Conservation (phyloP, 2,888 invertebrate species). For the Ptychoptera contaminata region DNA sequence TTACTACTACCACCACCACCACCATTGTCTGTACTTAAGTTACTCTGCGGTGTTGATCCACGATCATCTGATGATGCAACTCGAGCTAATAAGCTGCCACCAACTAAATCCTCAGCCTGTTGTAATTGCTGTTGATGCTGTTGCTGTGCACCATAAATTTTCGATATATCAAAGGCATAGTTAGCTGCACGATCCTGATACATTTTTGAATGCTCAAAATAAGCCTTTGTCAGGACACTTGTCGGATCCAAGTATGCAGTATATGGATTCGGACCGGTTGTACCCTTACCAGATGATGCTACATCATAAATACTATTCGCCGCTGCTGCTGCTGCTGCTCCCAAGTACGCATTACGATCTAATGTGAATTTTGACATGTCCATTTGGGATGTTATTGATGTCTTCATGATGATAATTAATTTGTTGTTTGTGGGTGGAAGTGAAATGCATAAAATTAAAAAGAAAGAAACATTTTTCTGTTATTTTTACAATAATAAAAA, state of each 20-base stretch:
- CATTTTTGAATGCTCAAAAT: slow-evolving; percentile 30
- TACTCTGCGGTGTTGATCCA: no score
- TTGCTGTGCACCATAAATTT: slow-evolving; percentile 27
- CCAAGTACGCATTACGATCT: slow-evolving; percentile 28
- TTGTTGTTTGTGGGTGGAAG: neutral
- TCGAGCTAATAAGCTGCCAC: slow-evolving; percentile 12
- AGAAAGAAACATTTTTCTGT: neutral
- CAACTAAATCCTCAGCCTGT: slow-evolving; percentile 23
- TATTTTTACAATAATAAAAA: no score
- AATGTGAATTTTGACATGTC: slow-evolving; percentile 29
- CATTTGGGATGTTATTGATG: slow-evolving; percentile 18
- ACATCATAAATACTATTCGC: slow-evolving; percentile 22
- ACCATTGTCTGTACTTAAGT: slow-evolving; percentile 4
- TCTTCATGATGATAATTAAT: no score
- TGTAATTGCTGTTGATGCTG: slow-evolving; percentile 26
- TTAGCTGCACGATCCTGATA: slow-evolving; percentile 31
- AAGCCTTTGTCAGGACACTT: slow-evolving; percentile 30
- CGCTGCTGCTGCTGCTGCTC: slow-evolving; percentile 25
- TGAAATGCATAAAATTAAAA: neutral
- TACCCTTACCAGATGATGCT: slow-evolving; percentile 2
- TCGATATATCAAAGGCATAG: slow-evolving; percentile 31
- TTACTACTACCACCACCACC: slow-evolving; percentile 10
- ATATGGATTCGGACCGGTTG: slow-evolving; percentile 25
- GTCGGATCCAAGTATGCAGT: slow-evolving; percentile 30
- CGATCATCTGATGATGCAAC: neutral